phyloP scores from a whole-genome alignment of 2,113 vertebrate genomes.

The Larimichthys polyactis region DNA sequence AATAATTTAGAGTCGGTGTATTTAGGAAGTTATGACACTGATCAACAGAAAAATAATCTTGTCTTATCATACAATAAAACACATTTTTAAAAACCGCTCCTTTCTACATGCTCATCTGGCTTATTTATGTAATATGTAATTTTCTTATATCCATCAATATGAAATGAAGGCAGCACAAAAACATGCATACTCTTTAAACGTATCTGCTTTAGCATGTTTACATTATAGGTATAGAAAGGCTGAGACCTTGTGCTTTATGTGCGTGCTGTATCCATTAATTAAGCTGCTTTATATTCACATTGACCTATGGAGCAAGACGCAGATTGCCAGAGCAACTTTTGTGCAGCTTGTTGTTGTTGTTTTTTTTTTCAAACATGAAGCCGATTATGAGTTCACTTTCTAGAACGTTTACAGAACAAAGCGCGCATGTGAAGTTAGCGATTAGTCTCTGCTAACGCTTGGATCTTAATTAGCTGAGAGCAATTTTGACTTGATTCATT shows the following conservation, averaged over 20 bases:
- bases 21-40: too few relatives aligned
- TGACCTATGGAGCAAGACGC: background rate
- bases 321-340: background rate
- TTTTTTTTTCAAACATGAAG: background rate
- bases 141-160: too few relatives aligned
- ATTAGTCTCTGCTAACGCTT: constrained; percentile 4
- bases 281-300: background rate
- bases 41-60: too few relatives aligned
- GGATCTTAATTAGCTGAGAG: constrained; percentile 1
- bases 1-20: background rate
- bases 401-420: background rate
- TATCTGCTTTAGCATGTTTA: background rate
- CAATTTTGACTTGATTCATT: constrained; percentile 1
- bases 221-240: background rate
- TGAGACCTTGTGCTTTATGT: background rate
- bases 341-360: constrained; percentile 2
- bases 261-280: background rate
- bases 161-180: background rate
- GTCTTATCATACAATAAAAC: too few relatives aligned
- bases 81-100: too few relatives aligned
- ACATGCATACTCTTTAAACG: background rate
- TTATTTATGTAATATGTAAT: too few relatives aligned
- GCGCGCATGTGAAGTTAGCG: constrained; percentile 17
- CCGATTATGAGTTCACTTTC: background rate
- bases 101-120: background rate